These are phyloP conservation scores for Carassius carassius DNA, from an alignment of 2,113 vertebrate species.

Conservation along the genomic window DNA sequence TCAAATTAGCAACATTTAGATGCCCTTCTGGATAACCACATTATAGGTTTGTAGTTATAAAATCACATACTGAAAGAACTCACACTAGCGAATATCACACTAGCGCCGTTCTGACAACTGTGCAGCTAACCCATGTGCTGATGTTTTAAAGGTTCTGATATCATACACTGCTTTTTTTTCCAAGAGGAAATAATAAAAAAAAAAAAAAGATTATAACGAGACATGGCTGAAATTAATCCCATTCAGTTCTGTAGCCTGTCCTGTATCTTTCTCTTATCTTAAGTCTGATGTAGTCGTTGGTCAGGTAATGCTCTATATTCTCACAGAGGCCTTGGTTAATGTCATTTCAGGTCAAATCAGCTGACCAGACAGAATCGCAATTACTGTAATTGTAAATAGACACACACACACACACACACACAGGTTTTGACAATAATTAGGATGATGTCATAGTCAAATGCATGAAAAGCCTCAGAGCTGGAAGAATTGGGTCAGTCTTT, in stretches of 20 bases:
- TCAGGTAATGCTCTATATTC: constrained; percentile 8
- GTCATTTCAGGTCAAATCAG: constrained; percentile 2
- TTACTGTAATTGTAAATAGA: background rate
- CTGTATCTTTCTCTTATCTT: constrained; percentile 1
- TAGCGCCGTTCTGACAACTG: background rate
- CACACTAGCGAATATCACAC: constrained; percentile 17
- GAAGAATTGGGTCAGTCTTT: background rate
- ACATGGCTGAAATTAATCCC: background rate
- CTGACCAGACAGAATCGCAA: constrained; percentile 6
- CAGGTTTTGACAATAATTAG: background rate
- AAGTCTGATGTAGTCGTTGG: background rate
- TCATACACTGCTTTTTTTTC: background rate
- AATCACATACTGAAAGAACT: constrained; percentile 28
- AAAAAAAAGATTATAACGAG: background rate
- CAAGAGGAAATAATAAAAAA: background rate
- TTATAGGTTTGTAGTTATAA: constrained; percentile 41
- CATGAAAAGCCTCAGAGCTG: background rate
- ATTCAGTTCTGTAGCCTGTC: background rate
- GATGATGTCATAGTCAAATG: constrained; percentile 8
- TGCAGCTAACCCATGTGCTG: background rate
- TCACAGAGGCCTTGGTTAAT: background rate
- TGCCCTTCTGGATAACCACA: constrained; percentile 30
- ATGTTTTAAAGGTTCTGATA: background rate
- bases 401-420: background rate
- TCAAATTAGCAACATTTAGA: constrained; percentile 46